Base-by-base conservation (phyloP, 1,140 invertebrate genomes). In the Lepeophtheirus salmonis region DNA sequence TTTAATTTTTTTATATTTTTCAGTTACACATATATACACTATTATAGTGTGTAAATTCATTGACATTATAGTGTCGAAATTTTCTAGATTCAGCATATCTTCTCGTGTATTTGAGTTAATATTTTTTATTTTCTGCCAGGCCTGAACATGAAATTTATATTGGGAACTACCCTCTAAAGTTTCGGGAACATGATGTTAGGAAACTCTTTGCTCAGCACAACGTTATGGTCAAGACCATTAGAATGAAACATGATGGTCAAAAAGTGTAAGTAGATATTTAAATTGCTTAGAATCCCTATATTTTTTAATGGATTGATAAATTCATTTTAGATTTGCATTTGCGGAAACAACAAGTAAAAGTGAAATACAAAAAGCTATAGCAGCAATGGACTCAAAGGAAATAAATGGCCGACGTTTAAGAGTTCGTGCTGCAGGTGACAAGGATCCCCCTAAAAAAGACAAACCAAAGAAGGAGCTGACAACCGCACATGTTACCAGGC, bases 261-360 rank as follows among this genome's bases (percentile, higher is more conserved):
- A 61, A 61, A 61, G 59, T 53, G 59, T 61, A 54, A 57, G 59
- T 52, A 20, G n/a, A 2, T n/a, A n/a, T n/a, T n/a, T n/a, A n/a
- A n/a, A n/a, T n/a, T n/a, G n/a, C n/a, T n/a, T n/a, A n/a, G n/a
- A n/a, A n/a, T n/a, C n/a, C n/a, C n/a, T n/a, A n/a, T n/a, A n/a
- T n/a, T n/a, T n/a, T n/a, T n/a, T n/a, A n/a, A n/a, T n/a, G n/a
- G n/a, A n/a, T n/a, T n/a, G n/a, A n/a, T n/a, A n/a, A 52, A 52
- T 48, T 57, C n/a, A 14, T 16, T 57, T 17, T 41, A 61, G 59
- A n/a, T 61, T 61, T 55, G 59, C 59, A 14, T 61, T 61, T 61
- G 59, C 59, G 16, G 59, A 61, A 30, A 53, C 59, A n/a, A 53
- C 50, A 16, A 61, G 50, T 21, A 24, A 14, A 4, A 48, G 54